phyloP scores from a whole-genome alignment of 35 echinoderm and acorn worm species.

The Diadema setosum region DNA sequence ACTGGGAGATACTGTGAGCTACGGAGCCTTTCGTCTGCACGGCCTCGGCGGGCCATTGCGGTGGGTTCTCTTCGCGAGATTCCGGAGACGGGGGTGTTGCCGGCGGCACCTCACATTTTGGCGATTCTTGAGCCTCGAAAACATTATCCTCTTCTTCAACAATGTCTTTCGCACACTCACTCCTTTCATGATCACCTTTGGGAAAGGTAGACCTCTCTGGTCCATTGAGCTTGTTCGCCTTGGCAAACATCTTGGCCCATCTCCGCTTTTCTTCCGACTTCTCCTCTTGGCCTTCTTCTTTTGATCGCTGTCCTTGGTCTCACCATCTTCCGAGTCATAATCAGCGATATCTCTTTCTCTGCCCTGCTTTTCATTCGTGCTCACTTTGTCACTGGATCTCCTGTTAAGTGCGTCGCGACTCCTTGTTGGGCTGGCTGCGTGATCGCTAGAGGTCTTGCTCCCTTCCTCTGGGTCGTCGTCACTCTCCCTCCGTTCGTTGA shows the following conservation, averaged over 20 bases:
- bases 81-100: background rate
- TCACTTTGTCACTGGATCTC: background rate
- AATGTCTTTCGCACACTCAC: no score
- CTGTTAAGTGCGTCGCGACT: background rate
- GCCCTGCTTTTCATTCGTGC: background rate
- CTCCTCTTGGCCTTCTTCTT: background rate
- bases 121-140: no score
- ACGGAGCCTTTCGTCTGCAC: background rate
- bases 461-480: background rate
- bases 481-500: background rate
- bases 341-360: background rate
- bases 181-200: no score
- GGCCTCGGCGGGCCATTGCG: background rate
- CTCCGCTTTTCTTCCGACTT: background rate
- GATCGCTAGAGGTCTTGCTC: background rate
- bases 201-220: no score
- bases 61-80: background rate
- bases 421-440: background rate
- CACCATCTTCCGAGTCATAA: background rate
- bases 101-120: background rate
- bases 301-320: background rate
- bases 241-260: background rate
- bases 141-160: no score
- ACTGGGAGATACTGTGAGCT: background rate
- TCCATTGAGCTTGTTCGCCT: background rate